Conservation (phyloP, 2,797 vertebrate genomes). For the Xiphophorus birchmanni region DNA sequence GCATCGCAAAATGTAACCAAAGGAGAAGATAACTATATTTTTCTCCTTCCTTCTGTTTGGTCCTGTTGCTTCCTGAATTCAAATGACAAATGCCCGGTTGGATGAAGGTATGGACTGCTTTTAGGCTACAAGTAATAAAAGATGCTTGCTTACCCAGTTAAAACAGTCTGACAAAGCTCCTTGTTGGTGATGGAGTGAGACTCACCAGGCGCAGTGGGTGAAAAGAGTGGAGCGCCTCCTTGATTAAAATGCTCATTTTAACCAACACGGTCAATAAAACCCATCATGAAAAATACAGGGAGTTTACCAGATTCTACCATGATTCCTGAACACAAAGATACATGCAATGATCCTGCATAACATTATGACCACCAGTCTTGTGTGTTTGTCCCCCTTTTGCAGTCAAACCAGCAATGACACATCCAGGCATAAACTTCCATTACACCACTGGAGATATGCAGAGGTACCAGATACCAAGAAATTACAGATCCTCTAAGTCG, state of each 20-base stretch:
- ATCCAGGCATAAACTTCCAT: background rate
- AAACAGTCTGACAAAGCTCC: background rate
- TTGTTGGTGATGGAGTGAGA: background rate
- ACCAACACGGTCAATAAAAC: background rate
- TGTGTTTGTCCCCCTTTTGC: background rate
- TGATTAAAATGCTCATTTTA: background rate
- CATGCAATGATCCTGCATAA: background rate
- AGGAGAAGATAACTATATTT: slow-evolving; percentile 8
- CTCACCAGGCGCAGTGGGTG: background rate
- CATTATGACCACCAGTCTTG: background rate
- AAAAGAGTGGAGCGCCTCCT: background rate
- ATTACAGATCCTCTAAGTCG: background rate
- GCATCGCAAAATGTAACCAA: slow-evolving; percentile 21
- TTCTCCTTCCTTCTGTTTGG: slow-evolving; percentile 1
- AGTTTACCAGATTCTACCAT: background rate
- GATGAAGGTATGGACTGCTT: background rate
- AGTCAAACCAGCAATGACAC: background rate
- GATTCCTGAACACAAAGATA: background rate
- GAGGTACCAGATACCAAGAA: background rate
- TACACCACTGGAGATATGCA: background rate
- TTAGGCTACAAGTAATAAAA: background rate
- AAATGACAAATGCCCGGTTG: background rate
- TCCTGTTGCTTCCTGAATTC: background rate
- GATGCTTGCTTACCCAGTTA: background rate
- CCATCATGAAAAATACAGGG: background rate